A percentile compares a stretch with the other conserved stretches of the same genome.
Conservation (phyloP, 2,113 vertebrate genomes). For the Podilymbus podiceps region DNA sequence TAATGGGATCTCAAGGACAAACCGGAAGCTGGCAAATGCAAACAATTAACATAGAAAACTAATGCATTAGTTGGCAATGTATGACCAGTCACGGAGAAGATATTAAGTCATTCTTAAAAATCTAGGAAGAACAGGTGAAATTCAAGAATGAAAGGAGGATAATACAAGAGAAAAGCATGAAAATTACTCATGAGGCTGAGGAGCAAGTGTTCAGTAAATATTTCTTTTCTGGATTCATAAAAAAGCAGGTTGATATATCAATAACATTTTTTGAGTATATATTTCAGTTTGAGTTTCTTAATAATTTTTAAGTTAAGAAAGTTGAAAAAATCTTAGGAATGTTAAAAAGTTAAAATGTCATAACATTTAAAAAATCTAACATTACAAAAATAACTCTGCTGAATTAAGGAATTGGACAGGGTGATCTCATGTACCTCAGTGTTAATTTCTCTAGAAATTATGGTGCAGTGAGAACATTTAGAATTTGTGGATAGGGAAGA, state of each 20-base stretch:
- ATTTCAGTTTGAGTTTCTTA: background rate
- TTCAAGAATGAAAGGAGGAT: background rate
- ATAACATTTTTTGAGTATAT: background rate
- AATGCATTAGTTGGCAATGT: background rate
- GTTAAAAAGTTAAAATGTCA: background rate
- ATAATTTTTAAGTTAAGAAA: background rate
- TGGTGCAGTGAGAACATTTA: background rate
- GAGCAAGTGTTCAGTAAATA: background rate
- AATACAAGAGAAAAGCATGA: background rate
- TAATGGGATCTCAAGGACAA: background rate
- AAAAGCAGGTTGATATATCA: background rate
- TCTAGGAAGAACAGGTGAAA: background rate
- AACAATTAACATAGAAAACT: background rate
- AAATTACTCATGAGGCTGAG: background rate
- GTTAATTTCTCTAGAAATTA: background rate
- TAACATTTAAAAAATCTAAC: background rate
- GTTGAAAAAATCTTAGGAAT: background rate
- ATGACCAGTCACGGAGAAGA: background rate
- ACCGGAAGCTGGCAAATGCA: background rate
- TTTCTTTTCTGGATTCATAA: background rate
- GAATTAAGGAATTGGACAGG: background rate
- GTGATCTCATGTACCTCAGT: accelerated
- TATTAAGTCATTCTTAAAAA: background rate
- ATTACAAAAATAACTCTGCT: background rate
- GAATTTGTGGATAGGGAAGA: background rate